Conservation (phyloP, 1,140 invertebrate species). For the Drosophila ananassae region DNA sequence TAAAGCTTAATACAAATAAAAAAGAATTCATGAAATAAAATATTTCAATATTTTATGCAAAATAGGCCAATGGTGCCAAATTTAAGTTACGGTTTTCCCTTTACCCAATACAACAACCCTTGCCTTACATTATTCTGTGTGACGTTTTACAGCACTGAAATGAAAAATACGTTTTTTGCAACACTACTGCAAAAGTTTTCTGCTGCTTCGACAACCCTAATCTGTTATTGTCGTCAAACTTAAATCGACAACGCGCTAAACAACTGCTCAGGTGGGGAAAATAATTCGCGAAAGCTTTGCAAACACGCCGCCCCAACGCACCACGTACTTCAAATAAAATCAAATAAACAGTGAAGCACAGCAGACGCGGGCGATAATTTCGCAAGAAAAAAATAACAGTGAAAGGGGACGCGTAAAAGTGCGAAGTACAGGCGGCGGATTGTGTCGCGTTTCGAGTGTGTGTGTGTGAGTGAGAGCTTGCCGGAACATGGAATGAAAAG, state of each 20-base stretch:
- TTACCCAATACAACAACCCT: neutral
- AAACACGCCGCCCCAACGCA: neutral
- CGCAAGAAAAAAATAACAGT: slow-evolving; percentile 32
- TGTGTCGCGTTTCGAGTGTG: slow-evolving; percentile 20
- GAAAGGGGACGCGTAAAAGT: slow-evolving; percentile 52
- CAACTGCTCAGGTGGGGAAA: too few relatives aligned
- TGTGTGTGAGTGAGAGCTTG: slow-evolving; percentile 23
- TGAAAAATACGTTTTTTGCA: too few relatives aligned
- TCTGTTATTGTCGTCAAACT: neutral
- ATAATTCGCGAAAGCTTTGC: neutral
- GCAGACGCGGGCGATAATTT: slow-evolving; percentile 44
- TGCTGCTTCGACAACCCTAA: neutral
- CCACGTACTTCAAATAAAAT: slow-evolving; percentile 1
- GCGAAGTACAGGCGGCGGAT: slow-evolving; percentile 44
- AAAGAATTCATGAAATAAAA: too few relatives aligned
- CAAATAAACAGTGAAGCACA: slow-evolving; percentile 18
- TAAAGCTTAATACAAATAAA: too few relatives aligned
- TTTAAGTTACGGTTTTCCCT: too few relatives aligned
- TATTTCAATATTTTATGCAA: too few relatives aligned
- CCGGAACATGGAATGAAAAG: slow-evolving; percentile 41
- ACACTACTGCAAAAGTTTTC: too few relatives aligned
- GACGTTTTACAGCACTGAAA: too few relatives aligned
- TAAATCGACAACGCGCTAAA: too few relatives aligned
- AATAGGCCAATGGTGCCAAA: too few relatives aligned
- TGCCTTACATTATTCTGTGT: too few relatives aligned